Evolutionary conservation across 2,113 vertebrate species (phyloP), one percentile per base, ranked within the genome.

Genomic region (Acinonyx jubatus): DNA sequence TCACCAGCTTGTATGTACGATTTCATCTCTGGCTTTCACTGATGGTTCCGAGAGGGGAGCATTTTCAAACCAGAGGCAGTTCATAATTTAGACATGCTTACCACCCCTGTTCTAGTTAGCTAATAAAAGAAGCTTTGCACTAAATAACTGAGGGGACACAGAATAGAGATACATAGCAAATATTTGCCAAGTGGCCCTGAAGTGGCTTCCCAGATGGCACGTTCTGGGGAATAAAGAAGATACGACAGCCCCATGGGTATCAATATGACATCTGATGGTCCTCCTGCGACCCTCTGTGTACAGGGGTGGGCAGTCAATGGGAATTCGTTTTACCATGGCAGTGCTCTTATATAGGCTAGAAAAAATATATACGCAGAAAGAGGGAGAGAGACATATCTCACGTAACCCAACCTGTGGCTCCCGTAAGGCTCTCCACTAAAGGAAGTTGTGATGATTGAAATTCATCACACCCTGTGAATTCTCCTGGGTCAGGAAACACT

Each of bases 1-100:
- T 95, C 95, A 15, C 93, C 89, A 89, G 88, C 81, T 71, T 14
- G 84, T 14, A 73, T 76, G 79, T 12, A 78, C 71, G 79, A 96
- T 73, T 68, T 74, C 92, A 81, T 97, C 94, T 93, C 55, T 27
- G 55, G 80, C 73, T 69, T 65, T 96, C 82, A 31, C 71, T 4
- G 0, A 33, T 8, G n/a, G 65, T 45, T 71, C 52, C 19, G 68
- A 81, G 92, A 93, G 93, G 93, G 33, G 95, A 73, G 65, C 61
- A 33, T 38, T 94, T 74, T 50, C 81, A 86, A 86, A 96, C 73
- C 50, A 3, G 41, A 81, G 96, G 78, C 65, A 93, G 83, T 29
- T 7, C 69, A 78, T 61, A 23, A 4, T 48, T 57, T 36, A 2
- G 79, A 65, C 79, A 1, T 1, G 25, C 48, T 61, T 57, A 69